Conservation (phyloP, 2,113 vertebrate species). For the Herpetotheres cachinnans region DNA sequence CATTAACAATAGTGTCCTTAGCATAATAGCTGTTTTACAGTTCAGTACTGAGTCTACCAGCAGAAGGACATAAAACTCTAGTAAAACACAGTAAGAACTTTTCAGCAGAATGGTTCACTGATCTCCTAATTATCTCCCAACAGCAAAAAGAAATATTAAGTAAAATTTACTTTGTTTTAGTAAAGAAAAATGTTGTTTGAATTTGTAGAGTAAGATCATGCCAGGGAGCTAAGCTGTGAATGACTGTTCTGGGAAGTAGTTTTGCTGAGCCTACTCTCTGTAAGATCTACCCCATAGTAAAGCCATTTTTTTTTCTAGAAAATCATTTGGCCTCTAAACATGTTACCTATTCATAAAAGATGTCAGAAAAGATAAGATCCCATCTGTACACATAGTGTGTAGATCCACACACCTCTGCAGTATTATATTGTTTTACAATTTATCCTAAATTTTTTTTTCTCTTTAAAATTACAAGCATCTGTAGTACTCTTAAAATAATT, state of each 20-base stretch:
- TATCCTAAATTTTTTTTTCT: neutral
- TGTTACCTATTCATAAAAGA: neutral
- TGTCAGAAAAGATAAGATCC: neutral
- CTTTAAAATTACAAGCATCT: neutral
- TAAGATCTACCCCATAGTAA: neutral
- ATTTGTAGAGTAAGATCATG: neutral
- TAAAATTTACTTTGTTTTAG: neutral
- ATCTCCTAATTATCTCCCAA: neutral
- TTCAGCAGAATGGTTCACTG: neutral
- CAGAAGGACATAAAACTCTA: neutral
- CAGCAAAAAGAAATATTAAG: neutral
- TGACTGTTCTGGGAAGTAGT: neutral
- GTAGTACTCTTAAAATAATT: conserved; percentile 4
- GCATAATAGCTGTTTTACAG: neutral
- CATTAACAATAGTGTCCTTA: neutral
- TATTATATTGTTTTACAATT: neutral
- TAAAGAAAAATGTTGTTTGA: neutral
- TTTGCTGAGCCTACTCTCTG: neutral
- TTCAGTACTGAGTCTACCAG: neutral
- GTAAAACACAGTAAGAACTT: neutral
- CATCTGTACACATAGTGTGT: neutral
- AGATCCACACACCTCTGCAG: neutral
- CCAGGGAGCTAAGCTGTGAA: neutral
- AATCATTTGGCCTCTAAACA: neutral
- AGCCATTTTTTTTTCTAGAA: neutral